These are phyloP conservation scores for Pelodytes ibericus DNA, from an alignment of 2,797 vertebrate species.

Conservation along the genomic window DNA sequence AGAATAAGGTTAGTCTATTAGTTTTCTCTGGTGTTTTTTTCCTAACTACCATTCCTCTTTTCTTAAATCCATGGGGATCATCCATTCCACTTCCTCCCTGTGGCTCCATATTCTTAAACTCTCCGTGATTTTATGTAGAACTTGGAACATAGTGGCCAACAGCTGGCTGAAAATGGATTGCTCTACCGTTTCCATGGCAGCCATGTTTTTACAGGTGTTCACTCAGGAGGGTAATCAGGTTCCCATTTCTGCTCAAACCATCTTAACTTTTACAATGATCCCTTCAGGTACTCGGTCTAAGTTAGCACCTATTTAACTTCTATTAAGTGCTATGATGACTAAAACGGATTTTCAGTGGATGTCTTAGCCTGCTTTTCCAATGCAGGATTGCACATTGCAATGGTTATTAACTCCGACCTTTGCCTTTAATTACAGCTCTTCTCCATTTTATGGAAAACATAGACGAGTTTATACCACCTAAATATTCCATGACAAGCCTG, in stretches of 20 bases:
- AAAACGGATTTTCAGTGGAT: slow-evolving; percentile 40
- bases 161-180: slow-evolving; percentile 38
- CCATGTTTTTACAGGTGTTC: slow-evolving; percentile 55
- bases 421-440: no score
- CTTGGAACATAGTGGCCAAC: slow-evolving; percentile 47
- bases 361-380: slow-evolving; percentile 3
- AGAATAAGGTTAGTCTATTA: background rate
- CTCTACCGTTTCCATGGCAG: slow-evolving; percentile 45
- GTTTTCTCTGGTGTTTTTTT: background rate
- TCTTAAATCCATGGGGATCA: slow-evolving; percentile 29
- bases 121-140: slow-evolving; percentile 24
- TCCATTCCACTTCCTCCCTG: slow-evolving; percentile 32
- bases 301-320: slow-evolving; percentile 44
- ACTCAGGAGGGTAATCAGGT: slow-evolving; percentile 34
- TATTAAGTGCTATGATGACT: slow-evolving; percentile 34
- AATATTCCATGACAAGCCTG: no score
- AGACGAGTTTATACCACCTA: no score
- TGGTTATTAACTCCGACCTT: background rate
- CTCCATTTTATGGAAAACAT: no score
- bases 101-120: slow-evolving; percentile 45
- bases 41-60: slow-evolving; percentile 5
- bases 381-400: background rate
- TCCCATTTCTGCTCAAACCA: slow-evolving; percentile 48
- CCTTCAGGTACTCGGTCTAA: slow-evolving; percentile 41
- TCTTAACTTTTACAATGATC: slow-evolving; percentile 51